Evolutionary conservation across 1,140 invertebrate species (phyloP).

Genomic region (Achroia grisella): DNA sequence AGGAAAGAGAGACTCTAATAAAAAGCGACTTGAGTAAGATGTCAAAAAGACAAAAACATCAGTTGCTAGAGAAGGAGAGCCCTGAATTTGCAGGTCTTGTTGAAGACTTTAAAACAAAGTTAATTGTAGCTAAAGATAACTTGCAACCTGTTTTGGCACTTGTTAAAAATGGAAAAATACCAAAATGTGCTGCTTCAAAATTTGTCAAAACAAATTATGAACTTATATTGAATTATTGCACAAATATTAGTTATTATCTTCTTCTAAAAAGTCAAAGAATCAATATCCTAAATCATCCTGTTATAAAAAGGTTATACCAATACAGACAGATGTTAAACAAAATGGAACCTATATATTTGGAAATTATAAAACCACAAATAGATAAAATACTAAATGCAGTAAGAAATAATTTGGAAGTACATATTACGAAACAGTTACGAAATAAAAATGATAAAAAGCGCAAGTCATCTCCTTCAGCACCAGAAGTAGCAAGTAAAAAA

Average conservation of each 20-base stretch:
- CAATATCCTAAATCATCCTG: slow-evolving; percentile 85
- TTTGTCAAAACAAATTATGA: slow-evolving; percentile 83
- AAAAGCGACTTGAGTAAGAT: slow-evolving; percentile 85
- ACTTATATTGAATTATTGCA: slow-evolving; percentile 86
- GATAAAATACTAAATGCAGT: slow-evolving; percentile 74
- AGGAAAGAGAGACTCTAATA: slow-evolving; percentile 73
- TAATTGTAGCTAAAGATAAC: slow-evolving; percentile 77
- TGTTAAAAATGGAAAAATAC: slow-evolving; percentile 73
- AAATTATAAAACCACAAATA: slow-evolving; percentile 78
- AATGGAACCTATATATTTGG: slow-evolving; percentile 79
- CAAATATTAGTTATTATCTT: slow-evolving; percentile 91
- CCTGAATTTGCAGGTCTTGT: slow-evolving; percentile 86
- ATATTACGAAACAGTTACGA: slow-evolving; percentile 34
- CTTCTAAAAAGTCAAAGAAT: slow-evolving; percentile 84
- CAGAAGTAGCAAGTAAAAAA: slow-evolving; percentile 51
- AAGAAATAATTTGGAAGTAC: slow-evolving; percentile 66
- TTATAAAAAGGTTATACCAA: slow-evolving; percentile 87
- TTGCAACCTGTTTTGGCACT: slow-evolving; percentile 80
- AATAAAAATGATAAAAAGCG: slow-evolving; percentile 39
- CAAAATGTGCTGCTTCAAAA: slow-evolving; percentile 74
- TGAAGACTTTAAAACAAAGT: slow-evolving; percentile 84
- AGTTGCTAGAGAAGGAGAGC: slow-evolving; percentile 86
- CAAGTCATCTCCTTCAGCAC: slow-evolving; percentile 27
- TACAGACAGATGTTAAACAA: slow-evolving; percentile 85
- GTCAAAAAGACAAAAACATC: slow-evolving; percentile 82